phyloP scores from a whole-genome alignment of 2,797 vertebrate genomes.

The Rhincodon typus region DNA sequence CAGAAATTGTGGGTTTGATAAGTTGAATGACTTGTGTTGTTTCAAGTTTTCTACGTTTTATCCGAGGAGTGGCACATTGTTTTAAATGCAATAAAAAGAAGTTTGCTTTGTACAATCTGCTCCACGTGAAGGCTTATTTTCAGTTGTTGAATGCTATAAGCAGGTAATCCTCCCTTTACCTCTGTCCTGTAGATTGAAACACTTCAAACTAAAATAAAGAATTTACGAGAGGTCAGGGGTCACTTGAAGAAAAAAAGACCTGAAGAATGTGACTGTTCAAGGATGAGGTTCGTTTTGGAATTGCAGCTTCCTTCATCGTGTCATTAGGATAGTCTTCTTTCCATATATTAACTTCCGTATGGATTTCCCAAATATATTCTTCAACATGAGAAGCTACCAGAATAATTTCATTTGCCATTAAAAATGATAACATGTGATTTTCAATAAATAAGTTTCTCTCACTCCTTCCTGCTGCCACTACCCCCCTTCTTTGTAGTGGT shows the following conservation, averaged over 20 bases:
- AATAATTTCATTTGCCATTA: no score
- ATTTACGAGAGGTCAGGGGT: conserved; percentile 85
- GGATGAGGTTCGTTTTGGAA: conserved; percentile 60
- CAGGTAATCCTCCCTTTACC: conserved; percentile 20
- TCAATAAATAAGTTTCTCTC: not conserved
- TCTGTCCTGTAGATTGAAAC: conserved; percentile 78
- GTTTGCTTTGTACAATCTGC: not conserved
- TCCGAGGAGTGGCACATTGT: not conserved
- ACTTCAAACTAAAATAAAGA: conserved; percentile 93
- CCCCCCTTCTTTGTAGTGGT: not conserved
- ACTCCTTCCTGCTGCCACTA: not conserved
- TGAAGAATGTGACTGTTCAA: conserved; percentile 83
- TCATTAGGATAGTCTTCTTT: not conserved
- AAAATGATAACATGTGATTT: not conserved
- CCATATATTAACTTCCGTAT: not conserved
- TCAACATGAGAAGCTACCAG: no score
- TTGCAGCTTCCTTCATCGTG: not conserved
- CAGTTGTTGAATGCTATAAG: conserved; percentile 14
- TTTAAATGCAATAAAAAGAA: not conserved
- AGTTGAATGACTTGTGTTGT: not conserved
- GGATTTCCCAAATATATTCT: not conserved
- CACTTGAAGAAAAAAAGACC: conserved; percentile 86
- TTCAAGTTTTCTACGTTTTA: not conserved
- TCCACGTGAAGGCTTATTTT: not conserved
- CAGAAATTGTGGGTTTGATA: not conserved